These are phyloP conservation scores for Mantis religiosa DNA, from an alignment of 2,888 invertebrate species.

Conservation along the genomic window DNA sequence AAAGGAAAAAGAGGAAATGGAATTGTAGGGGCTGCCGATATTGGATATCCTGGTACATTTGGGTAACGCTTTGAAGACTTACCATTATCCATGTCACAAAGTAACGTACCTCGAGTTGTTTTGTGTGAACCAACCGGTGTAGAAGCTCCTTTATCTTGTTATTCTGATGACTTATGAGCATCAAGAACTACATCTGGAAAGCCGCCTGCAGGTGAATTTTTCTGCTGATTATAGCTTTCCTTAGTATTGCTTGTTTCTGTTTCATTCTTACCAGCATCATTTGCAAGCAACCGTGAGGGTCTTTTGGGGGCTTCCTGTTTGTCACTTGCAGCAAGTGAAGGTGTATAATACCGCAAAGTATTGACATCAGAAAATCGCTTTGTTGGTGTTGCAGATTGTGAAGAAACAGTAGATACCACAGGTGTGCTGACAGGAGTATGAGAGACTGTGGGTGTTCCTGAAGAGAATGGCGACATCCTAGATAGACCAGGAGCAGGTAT, in stretches of 20 bases:
- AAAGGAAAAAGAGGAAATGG: neutral
- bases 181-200: neutral
- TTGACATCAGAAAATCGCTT: neutral
- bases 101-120: constrained; percentile 19
- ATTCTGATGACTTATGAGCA: neutral
- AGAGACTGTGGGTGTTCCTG: neutral
- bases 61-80: neutral
- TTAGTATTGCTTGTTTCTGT: neutral
- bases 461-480: neutral
- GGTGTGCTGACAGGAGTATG: neutral
- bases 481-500: neutral
- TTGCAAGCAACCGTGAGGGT: neutral
- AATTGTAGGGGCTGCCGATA: neutral
- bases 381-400: neutral
- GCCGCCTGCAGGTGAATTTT: neutral
- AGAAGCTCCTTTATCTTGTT: neutral
- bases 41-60: neutral
- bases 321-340: neutral
- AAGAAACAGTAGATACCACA: neutral
- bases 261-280: neutral
- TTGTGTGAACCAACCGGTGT: neutral
- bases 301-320: neutral
- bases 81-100: constrained; percentile 8
- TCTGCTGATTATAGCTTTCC: neutral
- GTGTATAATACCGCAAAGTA: neutral